phyloP scores from a whole-genome alignment of 1,140 invertebrate species.

The Lanistes nyassanus region DNA sequence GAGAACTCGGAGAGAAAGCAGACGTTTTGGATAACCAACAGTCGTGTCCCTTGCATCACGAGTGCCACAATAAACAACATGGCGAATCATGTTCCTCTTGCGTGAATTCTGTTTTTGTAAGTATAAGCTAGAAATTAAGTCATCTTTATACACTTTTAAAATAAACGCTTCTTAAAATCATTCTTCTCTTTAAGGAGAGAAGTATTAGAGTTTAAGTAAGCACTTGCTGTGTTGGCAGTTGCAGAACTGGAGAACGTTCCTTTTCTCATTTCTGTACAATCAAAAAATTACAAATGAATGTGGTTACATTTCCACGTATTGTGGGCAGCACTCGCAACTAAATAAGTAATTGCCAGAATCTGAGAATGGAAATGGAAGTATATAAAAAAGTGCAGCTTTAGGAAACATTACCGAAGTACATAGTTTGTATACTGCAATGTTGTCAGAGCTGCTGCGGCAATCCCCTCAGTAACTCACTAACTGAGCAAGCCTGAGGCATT shows the following conservation, averaged over 20 bases:
- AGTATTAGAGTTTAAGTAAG: neutral
- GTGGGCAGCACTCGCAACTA: too few species aligned
- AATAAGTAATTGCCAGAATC: too few species aligned
- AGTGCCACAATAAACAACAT: neutral
- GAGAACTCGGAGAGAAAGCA: neutral
- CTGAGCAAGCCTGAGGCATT: too few species aligned
- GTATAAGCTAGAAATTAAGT: conserved; percentile 4
- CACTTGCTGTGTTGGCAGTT: neutral
- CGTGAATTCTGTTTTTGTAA: neutral
- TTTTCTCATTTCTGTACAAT: neutral
- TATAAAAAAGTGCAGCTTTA: too few species aligned
- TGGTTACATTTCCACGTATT: too few species aligned
- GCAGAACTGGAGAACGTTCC: neutral
- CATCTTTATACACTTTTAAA: neutral
- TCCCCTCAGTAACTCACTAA: too few species aligned
- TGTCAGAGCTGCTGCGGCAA: too few species aligned
- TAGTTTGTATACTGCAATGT: too few species aligned
- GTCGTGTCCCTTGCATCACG: neutral
- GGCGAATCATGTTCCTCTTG: neutral
- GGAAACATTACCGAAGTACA: too few species aligned
- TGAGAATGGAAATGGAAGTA: too few species aligned
- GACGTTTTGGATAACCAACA: neutral
- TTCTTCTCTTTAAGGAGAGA: too few species aligned
- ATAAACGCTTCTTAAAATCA: too few species aligned
- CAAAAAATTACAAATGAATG: neutral